Evolutionary conservation across 2,888 invertebrate species (phyloP), one percentile per base, ranked within the genome.

Genomic region (Hemaris fuciformis): DNA sequence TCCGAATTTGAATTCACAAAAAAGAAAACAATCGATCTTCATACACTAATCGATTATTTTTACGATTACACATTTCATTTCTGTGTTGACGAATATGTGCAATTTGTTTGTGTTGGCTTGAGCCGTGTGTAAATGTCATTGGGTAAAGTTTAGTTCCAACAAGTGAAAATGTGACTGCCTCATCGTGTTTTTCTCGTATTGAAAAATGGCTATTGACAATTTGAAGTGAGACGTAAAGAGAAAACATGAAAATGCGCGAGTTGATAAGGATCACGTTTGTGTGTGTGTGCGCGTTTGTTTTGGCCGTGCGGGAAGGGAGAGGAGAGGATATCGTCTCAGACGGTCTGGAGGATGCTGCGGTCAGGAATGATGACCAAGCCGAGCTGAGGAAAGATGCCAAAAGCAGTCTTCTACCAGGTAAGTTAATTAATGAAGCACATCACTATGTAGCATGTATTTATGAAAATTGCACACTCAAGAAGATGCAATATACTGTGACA

Each of bases 131-230:
- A 74, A 76, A 78, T 81, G 79, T 77, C 75, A 77, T 83, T 84
- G 81, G 79, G 38, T 48, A 38, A 48, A 53, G 48, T 53, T 18
- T 38, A 48, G 53, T 41, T 53, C 18, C 41, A 53, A 48, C 46
- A 77, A 76, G 81, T 83, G 85, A 91, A 91, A 89, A 91, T 91
- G 91, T 91, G 91, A 91, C 91, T 88, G 85, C 81, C 77, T 74
- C 72, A 76, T 77, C 71, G 69, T 73, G 65, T 68, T 74, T 71
- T 66, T 62, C 69, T 56, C 23, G n/a, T 57, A 71, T 71, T 67
- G 67, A 69, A 89, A 82, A 91, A 90, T 89, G 89, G 83, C 74
- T 71, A 72, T 72, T 73, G 18, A 53, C 31, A 56, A 53, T 53
- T 48, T 53, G 53, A 53, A 53, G 53, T 53, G 53, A 53, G 38